Evolutionary conservation across 2,797 vertebrate genomes (phyloP), one percentile per base, ranked within the genome.

Genomic region (Hydrocynus forskahlii): DNA sequence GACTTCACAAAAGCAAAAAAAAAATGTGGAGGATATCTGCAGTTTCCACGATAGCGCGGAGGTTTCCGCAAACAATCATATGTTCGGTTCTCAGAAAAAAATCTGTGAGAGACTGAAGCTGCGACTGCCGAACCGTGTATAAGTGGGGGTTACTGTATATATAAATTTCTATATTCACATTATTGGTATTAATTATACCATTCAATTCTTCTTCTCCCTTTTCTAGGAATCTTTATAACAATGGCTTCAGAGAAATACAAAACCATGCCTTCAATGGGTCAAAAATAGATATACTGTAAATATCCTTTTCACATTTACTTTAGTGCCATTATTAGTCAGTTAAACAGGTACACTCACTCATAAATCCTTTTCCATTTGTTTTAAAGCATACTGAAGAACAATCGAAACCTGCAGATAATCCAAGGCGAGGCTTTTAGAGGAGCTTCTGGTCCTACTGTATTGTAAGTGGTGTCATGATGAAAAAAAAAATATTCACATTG

Each of bases 201-300:
- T 3, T 74, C 16, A 23, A 6, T 25, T 14, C 25, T 40, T 19
- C 54, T 43, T 83, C 4, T 83, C 4, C 40, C 63, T 62, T 85
- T 85, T 76, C 38, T 83, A 97, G 95, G 87, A 96, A 96, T 87
- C 85, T 96, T 43, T 95, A 95, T 83, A 95, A 96, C 94, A 97
- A 97, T n/a, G 96, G 95, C 88, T 95, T 97, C 90, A 93, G 94
- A 94, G 95, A 95, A 89, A 95, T 97, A 90, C 93, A 96, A 50
- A 93, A 93, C 82, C 89, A 95, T 14, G 96, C 95, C 52, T 97
- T 97, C 91, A 97, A 96, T 0, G 93, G 95, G 79, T 96, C 96
- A 59, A 95, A 94, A 69, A 93, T 96, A 85, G 93, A 95, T 90
- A 94, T 95, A 84, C 73, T 97, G 95, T 97, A 94, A 90, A 93